A percentile compares a stretch with the other conserved stretches of the same genome.
Conservation (phyloP, 2,113 vertebrate species). For the Taurulus bubalis region DNA sequence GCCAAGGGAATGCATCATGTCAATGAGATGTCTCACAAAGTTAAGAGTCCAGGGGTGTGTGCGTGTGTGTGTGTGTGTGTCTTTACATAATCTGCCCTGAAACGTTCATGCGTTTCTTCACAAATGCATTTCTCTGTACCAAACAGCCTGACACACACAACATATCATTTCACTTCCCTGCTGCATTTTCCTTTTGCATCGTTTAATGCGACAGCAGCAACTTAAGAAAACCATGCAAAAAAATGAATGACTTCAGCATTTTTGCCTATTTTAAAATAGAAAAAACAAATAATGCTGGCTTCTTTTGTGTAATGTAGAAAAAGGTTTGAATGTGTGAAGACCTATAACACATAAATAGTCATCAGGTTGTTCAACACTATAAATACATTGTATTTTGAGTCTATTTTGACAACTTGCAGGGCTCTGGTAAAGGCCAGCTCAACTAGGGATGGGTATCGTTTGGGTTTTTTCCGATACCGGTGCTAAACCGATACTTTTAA, state of each 20-base stretch:
- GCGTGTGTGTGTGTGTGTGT: background rate
- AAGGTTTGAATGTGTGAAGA: background rate
- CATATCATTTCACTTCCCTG: background rate
- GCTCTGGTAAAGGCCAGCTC: background rate
- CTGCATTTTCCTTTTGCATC: background rate
- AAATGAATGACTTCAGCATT: too few relatives aligned
- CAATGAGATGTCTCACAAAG: background rate
- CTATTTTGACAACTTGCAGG: background rate
- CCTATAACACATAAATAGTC: background rate
- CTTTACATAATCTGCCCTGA: constrained; percentile 26
- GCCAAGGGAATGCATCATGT: too few relatives aligned
- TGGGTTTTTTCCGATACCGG: too few relatives aligned
- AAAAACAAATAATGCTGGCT: too few relatives aligned
- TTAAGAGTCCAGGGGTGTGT: background rate
- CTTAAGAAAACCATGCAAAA: background rate
- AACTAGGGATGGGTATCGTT: too few relatives aligned
- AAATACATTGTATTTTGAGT: background rate
- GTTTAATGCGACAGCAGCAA: background rate
- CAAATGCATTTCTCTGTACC: background rate
- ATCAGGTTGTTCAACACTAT: background rate
- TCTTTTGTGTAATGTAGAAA: too few relatives aligned
- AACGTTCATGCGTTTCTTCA: background rate
- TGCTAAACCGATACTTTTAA: too few relatives aligned
- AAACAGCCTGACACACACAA: background rate
- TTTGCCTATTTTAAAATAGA: too few relatives aligned